Base-by-base conservation (phyloP, 2,888 invertebrate species). In the Linyphia triangularis region DNA sequence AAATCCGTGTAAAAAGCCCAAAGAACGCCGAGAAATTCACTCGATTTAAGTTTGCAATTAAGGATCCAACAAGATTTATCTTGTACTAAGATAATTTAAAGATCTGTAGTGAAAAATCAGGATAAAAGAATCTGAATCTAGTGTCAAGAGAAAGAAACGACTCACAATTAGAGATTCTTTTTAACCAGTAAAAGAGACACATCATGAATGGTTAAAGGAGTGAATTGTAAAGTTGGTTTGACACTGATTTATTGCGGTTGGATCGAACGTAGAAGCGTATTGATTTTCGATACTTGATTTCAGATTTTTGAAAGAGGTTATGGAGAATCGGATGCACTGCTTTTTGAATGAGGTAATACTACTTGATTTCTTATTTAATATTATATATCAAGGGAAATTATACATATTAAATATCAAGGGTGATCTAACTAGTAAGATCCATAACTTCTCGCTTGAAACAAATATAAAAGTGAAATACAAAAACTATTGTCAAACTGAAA, bases 271-370 rank as follows among this genome's bases (percentile, higher is more conserved):
- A 7, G 28, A 26, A 30, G 19, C 43, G n/a, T 67, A 81, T 81
- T 33, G 81, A 81, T 81, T 81, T 81, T 33, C 69, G n/a, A 81
- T 81, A 69, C 69, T 59, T 67, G 79, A 79, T 65, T 67, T 19
- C n/a, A 26, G 69, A 59, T 65, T 65, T n/a, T 43, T 51, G 26
- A 57, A 33, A 33, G 33, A 16, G 67, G 28, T 30, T 67, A 0
- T n/a, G n/a, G n/a, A 67, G 63, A 26, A 63, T 63, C n/a, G n/a
- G n/a, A n/a, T n/a, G n/a, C n/a, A n/a, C n/a, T n/a, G n/a, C n/a
- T n/a, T n/a, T n/a, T n/a, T n/a, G n/a, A n/a, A n/a, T n/a, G n/a
- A n/a, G n/a, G n/a, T n/a, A n/a, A n/a, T n/a, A n/a, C n/a, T n/a
- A n/a, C n/a, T n/a, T n/a, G n/a, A n/a, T n/a, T n/a, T n/a, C n/a